phyloP scores from a whole-genome alignment of 2,113 vertebrate species.

The Tychaedon coryphoeus region DNA sequence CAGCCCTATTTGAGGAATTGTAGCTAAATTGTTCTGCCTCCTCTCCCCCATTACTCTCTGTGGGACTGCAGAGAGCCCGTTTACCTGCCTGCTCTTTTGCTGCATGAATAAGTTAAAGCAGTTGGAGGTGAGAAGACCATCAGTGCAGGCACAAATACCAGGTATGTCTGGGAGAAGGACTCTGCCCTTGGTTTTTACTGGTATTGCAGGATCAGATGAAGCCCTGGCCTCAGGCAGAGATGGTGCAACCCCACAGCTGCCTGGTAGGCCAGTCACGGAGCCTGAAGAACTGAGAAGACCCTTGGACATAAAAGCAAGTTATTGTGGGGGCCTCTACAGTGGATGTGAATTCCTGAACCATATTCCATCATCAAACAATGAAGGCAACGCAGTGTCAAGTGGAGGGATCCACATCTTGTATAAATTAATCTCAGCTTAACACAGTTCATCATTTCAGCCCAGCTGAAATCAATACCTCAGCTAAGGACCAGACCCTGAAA shows the following conservation, averaged over 20 bases:
- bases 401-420: background rate
- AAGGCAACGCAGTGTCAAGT: background rate
- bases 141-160: background rate
- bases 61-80: accelerated
- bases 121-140: accelerated
- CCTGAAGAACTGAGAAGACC: background rate
- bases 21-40: background rate
- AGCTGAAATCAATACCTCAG: background rate
- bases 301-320: background rate
- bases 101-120: background rate
- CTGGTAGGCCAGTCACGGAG: accelerated
- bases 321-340: background rate
- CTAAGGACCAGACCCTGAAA: background rate
- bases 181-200: background rate
- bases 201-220: background rate
- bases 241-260: background rate
- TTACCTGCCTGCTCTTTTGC: background rate
- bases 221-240: background rate
- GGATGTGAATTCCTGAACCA: background rate
- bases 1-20: background rate
- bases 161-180: background rate
- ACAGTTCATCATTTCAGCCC: background rate
- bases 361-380: background rate
- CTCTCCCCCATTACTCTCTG: background rate
- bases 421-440: background rate